A percentile compares a stretch with the other conserved stretches of the same genome.
Conservation (phyloP, 2,888 invertebrate species). For the Aplocera efformata region DNA sequence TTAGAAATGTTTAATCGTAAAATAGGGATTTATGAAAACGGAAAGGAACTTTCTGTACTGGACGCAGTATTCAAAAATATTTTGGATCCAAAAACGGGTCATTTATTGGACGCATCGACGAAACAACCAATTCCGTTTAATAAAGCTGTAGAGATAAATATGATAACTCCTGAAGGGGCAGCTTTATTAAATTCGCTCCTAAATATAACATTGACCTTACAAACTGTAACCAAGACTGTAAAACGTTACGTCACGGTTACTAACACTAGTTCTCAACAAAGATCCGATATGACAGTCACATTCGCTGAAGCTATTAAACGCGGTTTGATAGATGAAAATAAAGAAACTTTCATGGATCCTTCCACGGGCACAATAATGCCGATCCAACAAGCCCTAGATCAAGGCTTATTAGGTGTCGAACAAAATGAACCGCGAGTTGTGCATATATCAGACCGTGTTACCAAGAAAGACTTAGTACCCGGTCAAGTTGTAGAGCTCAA, state of each 20-base stretch:
- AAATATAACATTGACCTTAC: constrained; percentile 92
- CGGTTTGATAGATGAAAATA: constrained; percentile 89
- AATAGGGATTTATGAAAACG: constrained; percentile 89
- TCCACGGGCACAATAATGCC: constrained; percentile 86
- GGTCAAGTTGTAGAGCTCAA: constrained; percentile 75
- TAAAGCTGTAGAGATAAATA: constrained; percentile 90
- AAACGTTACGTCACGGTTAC: constrained; percentile 90
- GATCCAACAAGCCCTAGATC: constrained; percentile 88
- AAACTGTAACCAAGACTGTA: constrained; percentile 92
- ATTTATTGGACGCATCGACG: constrained; percentile 87
- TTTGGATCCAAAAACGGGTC: constrained; percentile 93
- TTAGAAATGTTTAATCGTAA: constrained; percentile 91
- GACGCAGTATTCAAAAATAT: constrained; percentile 93
- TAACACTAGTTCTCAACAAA: constrained; percentile 81
- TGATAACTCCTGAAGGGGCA: constrained; percentile 93
- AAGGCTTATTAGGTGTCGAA: constrained; percentile 85
- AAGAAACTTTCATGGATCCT: constrained; percentile 88
- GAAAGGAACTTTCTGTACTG: constrained; percentile 89
- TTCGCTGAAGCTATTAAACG: constrained; percentile 88
- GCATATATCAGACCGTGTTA: constrained; percentile 60
- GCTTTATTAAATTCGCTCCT: constrained; percentile 90
- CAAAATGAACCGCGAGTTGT: constrained; percentile 68
- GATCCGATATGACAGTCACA: constrained; percentile 82
- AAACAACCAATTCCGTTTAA: constrained; percentile 89
- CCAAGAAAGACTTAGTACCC: constrained; percentile 62